phyloP scores from a whole-genome alignment of 2,888 invertebrate genomes.

The Drosophila helvetica region DNA sequence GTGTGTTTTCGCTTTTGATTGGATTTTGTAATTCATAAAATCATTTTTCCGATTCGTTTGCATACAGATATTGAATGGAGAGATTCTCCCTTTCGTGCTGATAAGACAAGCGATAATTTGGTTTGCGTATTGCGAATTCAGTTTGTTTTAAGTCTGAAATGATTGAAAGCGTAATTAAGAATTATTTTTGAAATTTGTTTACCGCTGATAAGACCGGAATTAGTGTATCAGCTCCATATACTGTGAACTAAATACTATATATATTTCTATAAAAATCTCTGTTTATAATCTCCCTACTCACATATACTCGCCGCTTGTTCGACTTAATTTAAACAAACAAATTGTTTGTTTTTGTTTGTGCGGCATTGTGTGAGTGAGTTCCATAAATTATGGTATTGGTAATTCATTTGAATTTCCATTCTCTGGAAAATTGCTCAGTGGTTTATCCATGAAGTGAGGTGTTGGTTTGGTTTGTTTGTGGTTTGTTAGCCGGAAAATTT shows the following conservation, averaged over 20 bases:
- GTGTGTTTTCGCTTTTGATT: constrained; percentile 25
- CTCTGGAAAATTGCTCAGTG: constrained; percentile 27
- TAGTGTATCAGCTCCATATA: too few species aligned
- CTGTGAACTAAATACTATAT: neutral
- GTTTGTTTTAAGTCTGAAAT: too few species aligned
- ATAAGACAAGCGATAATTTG: neutral
- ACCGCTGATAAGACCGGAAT: constrained; percentile 15
- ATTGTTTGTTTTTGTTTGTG: constrained; percentile 21
- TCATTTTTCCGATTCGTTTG: neutral
- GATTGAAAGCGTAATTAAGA: too few species aligned
- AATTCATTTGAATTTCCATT: constrained; percentile 30
- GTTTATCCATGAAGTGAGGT: neutral
- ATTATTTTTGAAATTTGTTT: neutral
- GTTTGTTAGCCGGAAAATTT: neutral
- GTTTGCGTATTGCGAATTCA: too few species aligned
- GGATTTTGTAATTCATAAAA: constrained; percentile 10
- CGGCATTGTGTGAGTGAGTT: constrained; percentile 21
- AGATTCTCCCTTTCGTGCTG: neutral
- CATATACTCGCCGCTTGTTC: constrained; percentile 2
- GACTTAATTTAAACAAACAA: constrained; percentile 30
- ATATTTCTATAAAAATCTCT: constrained; percentile 4
- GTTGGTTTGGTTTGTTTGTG: neutral
- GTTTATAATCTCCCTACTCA: constrained; percentile 28
- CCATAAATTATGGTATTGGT: constrained; percentile 14
- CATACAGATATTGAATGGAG: neutral